A percentile compares a stretch with the other conserved stretches of the same genome.
Evolutionary conservation across 1,140 invertebrate species (phyloP).

Genomic region (Drosophila athabasca): DNA sequence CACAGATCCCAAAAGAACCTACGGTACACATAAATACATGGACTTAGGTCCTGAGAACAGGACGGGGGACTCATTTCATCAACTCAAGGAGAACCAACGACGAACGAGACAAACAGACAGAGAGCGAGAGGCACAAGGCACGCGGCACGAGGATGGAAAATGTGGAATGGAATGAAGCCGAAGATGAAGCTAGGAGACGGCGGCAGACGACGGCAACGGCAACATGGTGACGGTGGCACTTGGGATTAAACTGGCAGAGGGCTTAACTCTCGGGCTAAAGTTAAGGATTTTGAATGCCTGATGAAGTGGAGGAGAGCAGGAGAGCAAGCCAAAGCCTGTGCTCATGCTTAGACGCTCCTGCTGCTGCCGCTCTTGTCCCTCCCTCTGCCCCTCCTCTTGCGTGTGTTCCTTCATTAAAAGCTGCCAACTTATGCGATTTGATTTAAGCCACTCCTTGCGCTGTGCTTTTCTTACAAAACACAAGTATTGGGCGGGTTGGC

Average conservation of each 20-base stretch:
- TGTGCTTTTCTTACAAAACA: slow-evolving; percentile 5
- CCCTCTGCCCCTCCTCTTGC: neutral
- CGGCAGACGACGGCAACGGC: neutral
- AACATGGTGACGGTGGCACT: slow-evolving; percentile 34
- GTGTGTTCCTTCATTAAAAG: slow-evolving; percentile 64
- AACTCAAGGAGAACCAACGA: slow-evolving; percentile 48
- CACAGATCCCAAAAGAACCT: slow-evolving; percentile 15
- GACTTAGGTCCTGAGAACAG: slow-evolving; percentile 39
- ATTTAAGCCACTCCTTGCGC: slow-evolving; percentile 56
- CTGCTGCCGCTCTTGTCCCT: no score
- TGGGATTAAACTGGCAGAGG: slow-evolving; percentile 73
- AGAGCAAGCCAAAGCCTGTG: slow-evolving; percentile 2
- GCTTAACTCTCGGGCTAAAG: slow-evolving; percentile 70
- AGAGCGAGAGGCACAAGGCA: neutral
- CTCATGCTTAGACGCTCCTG: slow-evolving; percentile 7
- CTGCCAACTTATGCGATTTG: slow-evolving; percentile 75
- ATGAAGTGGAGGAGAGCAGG: slow-evolving; percentile 14
- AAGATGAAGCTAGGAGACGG: neutral
- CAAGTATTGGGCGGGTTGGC: neutral
- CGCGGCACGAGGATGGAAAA: neutral
- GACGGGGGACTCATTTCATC: slow-evolving; percentile 43
- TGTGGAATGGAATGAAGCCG: neutral
- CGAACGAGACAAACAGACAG: slow-evolving; percentile 6
- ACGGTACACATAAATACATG: slow-evolving; percentile 56
- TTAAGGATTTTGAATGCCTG: slow-evolving; percentile 57